Percentiles rank a stretch among this genome's conserved stretches.
Evolutionary conservation across 1,140 invertebrate genomes (phyloP).

Genomic region (Megalonaias nervosa): DNA sequence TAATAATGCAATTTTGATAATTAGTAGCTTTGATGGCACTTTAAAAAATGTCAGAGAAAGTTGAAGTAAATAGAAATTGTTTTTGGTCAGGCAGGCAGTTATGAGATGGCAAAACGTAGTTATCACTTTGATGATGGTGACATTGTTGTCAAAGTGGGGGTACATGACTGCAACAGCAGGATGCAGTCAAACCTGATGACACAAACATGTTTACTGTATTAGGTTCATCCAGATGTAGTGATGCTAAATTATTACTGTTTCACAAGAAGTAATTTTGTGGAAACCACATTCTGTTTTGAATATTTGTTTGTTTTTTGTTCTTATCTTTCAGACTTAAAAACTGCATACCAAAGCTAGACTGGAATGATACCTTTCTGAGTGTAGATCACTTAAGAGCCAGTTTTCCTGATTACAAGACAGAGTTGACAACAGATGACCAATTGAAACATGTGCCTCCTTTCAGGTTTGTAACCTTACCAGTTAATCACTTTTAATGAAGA

Average conservation of each 20-base stretch:
- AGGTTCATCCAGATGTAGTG: not conserved
- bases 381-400: conserved; percentile 89
- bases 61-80: too few species aligned
- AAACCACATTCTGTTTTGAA: not conserved
- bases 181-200: not conserved
- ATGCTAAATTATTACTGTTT: not conserved
- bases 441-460: conserved; percentile 85
- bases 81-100: too few species aligned
- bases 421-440: conserved; percentile 77
- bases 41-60: too few species aligned
- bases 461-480: conserved; percentile 69
- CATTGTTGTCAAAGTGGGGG: not conserved
- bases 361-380: conserved; percentile 98
- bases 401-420: conserved; percentile 88
- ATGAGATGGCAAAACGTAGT: not conserved
- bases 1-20: too few species aligned
- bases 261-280: not conserved
- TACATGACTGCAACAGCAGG: not conserved
- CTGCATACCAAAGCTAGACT: conserved; percentile 87
- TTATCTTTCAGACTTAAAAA: conserved; percentile 80
- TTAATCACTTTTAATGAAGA: too few species aligned
- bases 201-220: not conserved
- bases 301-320: not conserved
- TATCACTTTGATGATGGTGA: not conserved
- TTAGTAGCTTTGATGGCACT: too few species aligned